Evolutionary conservation across 53 echinoderm and acorn worm genomes (phyloP), one percentile per base, ranked within the genome.

Genomic region (Henricia sp.): DNA sequence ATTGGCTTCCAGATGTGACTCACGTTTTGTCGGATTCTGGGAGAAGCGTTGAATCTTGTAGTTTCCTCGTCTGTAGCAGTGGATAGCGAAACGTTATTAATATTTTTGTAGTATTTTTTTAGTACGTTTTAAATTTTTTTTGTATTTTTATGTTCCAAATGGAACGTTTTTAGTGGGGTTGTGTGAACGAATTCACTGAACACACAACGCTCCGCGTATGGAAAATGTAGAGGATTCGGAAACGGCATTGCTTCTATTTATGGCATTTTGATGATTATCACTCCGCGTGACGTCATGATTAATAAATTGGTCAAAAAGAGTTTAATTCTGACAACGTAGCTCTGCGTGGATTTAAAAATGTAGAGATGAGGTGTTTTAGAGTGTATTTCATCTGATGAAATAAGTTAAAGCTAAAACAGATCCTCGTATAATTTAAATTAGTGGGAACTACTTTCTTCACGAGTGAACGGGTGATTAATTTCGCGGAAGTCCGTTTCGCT

Each of bases 111-210:
- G 14, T 80, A 33, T 44, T 25, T 69, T 83, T 83, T 83, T 52
- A 71, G 34, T 17, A 12, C n/a, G 29, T 83, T 83, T 52, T 46
- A 83, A 39, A 48, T 42, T 83, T 66, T 69, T 69, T 83, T 83
- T 69, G 56, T 83, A 83, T 83, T 69, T 83, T 68, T 70, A 39
- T 83, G 83, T 67, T 83, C 68, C 83, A 83, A 83, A 83, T 68
- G 68, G 83, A 67, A 69, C 68, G 83, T 83, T 83, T 70, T 70
- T 39, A 83, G 70, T 82, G 69, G 26, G 83, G 83, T 65, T 80
- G 80, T 80, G 80, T 80, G 64, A 64, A 48, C 48, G 80, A 40
- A 24, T 38, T 77, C 73, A 73, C 80, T 16, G 13, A 17, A 80
- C 80, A 80, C 80, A 64, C 78, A 78, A 78, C 80, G 63, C 64